phyloP scores from a whole-genome alignment of 2,797 vertebrate genomes.

The Channa striata region DNA sequence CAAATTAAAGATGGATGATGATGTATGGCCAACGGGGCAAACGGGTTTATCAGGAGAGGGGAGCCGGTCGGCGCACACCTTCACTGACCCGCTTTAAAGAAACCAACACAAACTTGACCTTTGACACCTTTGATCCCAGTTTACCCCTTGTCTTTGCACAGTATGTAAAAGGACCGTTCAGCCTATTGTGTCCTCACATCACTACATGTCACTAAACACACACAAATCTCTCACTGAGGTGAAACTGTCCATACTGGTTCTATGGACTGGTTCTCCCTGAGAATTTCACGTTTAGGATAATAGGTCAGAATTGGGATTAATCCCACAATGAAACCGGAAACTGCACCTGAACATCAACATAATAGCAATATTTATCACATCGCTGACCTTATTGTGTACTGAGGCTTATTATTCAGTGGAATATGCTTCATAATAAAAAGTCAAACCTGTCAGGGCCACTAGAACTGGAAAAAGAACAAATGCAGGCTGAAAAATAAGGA shows the following conservation, averaged over 20 bases:
- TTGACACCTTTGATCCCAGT: background rate
- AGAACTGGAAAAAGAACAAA: too few relatives aligned
- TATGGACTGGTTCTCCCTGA: background rate
- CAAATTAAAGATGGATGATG: constrained; percentile 54
- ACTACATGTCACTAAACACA: background rate
- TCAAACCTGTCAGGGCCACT: too few relatives aligned
- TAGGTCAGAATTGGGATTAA: background rate
- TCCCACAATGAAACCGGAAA: background rate
- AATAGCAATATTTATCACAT: too few relatives aligned
- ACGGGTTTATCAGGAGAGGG: constrained; percentile 59
- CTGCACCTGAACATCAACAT: too few relatives aligned
- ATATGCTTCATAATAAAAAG: too few relatives aligned
- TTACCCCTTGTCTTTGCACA: background rate
- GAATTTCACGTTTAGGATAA: background rate
- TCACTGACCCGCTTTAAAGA: background rate
- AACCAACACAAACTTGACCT: background rate
- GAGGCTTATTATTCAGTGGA: too few relatives aligned
- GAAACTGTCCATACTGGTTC: constrained; percentile 12
- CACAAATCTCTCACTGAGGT: background rate
- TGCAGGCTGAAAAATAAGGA: too few relatives aligned
- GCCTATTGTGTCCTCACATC: constrained; percentile 4
- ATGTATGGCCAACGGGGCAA: constrained; percentile 47
- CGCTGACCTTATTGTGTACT: too few relatives aligned
- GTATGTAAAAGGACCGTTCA: constrained; percentile 6
- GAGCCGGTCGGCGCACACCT: constrained; percentile 27